These are phyloP conservation scores for Ptychadena robeensis DNA, from an alignment of 2,797 vertebrate species.

Conservation along the genomic window DNA sequence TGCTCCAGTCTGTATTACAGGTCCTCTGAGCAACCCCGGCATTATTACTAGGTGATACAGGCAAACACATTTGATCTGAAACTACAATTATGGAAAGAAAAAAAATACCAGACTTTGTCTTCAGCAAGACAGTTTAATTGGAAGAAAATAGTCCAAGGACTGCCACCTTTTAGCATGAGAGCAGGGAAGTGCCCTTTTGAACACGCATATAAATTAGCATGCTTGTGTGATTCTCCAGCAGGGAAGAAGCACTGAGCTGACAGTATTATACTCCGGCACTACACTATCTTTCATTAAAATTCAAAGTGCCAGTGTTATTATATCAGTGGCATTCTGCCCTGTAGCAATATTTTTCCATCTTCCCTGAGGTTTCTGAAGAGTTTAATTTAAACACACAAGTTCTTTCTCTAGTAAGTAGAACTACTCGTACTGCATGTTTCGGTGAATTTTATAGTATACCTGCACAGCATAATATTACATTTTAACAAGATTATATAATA, in stretches of 20 bases:
- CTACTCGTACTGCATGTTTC: neutral
- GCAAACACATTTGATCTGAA: slow-evolving; percentile 44
- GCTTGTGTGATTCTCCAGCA: slow-evolving; percentile 28
- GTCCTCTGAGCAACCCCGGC: slow-evolving; percentile 3
- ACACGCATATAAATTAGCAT: slow-evolving; percentile 55
- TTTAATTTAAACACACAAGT: slow-evolving; percentile 32
- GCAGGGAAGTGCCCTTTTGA: slow-evolving; percentile 57
- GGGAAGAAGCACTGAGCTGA: slow-evolving; percentile 30
- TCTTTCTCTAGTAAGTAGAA: slow-evolving; percentile 13
- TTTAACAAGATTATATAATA: neutral
- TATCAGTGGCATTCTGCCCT: slow-evolving; percentile 49
- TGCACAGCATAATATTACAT: neutral
- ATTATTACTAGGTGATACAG: slow-evolving; percentile 48
- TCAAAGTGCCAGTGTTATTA: slow-evolving; percentile 57
- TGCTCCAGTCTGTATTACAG: slow-evolving; percentile 11
- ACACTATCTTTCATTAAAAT: slow-evolving; percentile 59
- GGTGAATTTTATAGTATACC: neutral
- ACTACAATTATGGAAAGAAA: slow-evolving; percentile 49
- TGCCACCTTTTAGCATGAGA: slow-evolving; percentile 59
- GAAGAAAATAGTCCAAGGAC: slow-evolving; percentile 55
- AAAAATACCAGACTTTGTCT: slow-evolving; percentile 54
- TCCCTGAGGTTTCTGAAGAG: slow-evolving; percentile 32
- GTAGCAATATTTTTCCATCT: slow-evolving; percentile 46
- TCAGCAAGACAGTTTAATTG: slow-evolving; percentile 58
- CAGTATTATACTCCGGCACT: slow-evolving; percentile 34